Percentiles rank a stretch among this genome's conserved stretches.
Evolutionary conservation across 2,113 vertebrate genomes (phyloP).

Genomic region (Plotosus lineatus): DNA sequence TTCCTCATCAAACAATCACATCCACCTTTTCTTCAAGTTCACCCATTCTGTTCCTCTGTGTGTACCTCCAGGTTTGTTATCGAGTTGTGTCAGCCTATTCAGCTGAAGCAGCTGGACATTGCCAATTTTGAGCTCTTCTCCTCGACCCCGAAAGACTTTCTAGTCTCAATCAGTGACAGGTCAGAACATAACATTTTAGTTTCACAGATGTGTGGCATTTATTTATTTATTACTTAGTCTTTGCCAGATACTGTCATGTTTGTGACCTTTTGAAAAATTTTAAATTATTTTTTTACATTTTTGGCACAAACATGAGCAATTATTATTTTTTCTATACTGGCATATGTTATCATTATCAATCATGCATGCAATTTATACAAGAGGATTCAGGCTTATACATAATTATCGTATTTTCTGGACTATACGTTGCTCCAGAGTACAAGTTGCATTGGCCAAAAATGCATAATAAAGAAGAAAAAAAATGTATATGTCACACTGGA

Average conservation of each 20-base stretch:
- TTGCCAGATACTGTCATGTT: not conserved
- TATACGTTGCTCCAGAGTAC: too few species aligned
- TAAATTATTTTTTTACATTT: not conserved
- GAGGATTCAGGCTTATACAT: not conserved
- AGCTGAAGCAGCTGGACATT: conserved; percentile 96
- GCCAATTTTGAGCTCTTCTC: conserved; percentile 99
- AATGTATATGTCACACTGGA: too few species aligned
- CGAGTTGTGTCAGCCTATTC: conserved; percentile 97
- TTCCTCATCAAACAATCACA: not conserved
- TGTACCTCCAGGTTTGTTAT: conserved; percentile 89
- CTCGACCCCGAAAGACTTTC: conserved; percentile 95
- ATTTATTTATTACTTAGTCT: conserved; percentile 26
- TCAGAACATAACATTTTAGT: conserved; percentile 54
- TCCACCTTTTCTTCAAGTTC: conserved; percentile 7
- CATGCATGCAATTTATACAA: not conserved
- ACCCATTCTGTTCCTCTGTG: conserved; percentile 9
- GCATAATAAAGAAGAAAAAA: too few species aligned
- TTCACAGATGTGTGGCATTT: not conserved
- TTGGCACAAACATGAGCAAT: not conserved
- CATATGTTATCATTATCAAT: not conserved
- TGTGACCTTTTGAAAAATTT: not conserved
- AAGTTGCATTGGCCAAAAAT: too few species aligned
- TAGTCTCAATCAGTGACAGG: conserved; percentile 98
- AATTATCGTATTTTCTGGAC: too few species aligned
- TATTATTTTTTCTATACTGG: not conserved